phyloP scores from a whole-genome alignment of 2,888 invertebrate species.

The Agonopterix alstromeriana region DNA sequence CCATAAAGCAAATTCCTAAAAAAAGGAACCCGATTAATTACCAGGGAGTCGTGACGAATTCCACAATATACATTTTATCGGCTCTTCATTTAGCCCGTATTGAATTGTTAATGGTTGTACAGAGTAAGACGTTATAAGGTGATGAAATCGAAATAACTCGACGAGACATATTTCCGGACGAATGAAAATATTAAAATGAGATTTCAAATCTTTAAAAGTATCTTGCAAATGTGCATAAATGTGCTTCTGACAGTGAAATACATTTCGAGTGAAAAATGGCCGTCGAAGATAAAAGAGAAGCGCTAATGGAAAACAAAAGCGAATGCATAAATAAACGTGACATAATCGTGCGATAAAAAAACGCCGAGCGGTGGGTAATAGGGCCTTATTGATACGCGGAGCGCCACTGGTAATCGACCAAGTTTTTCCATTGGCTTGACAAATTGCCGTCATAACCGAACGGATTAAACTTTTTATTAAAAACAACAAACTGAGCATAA shows the following conservation, averaged over 20 bases:
- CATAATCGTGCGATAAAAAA: conserved; percentile 61
- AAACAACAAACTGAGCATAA: conserved; percentile 76
- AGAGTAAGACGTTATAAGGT: conserved; percentile 56
- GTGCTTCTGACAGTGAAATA: conserved; percentile 33
- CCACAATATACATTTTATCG: conserved; percentile 70
- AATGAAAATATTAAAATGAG: conserved; percentile 25
- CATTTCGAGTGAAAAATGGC: conserved; percentile 52
- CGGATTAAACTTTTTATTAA: conserved; percentile 77
- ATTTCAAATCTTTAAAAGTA: conserved; percentile 38
- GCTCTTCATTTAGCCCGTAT: conserved; percentile 67
- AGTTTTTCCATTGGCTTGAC: conserved; percentile 73
- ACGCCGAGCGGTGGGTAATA: conserved; percentile 27
- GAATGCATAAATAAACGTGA: conserved; percentile 68
- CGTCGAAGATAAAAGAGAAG: conserved; percentile 46
- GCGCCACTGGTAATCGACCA: conserved; percentile 66
- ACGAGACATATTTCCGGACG: conserved; percentile 49
- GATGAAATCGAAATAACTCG: conserved; percentile 58
- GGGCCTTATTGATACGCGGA: conserved; percentile 20
- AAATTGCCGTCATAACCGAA: conserved; percentile 74
- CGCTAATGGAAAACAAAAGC: conserved; percentile 71
- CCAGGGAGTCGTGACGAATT: conserved; percentile 56
- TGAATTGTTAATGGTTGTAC: conserved; percentile 69
- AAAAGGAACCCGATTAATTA: conserved; percentile 63
- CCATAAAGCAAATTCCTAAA: conserved; percentile 57
- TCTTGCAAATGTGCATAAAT: conserved; percentile 31